phyloP scores from a whole-genome alignment of 2,797 vertebrate genomes.

The Crax fasciolata region DNA sequence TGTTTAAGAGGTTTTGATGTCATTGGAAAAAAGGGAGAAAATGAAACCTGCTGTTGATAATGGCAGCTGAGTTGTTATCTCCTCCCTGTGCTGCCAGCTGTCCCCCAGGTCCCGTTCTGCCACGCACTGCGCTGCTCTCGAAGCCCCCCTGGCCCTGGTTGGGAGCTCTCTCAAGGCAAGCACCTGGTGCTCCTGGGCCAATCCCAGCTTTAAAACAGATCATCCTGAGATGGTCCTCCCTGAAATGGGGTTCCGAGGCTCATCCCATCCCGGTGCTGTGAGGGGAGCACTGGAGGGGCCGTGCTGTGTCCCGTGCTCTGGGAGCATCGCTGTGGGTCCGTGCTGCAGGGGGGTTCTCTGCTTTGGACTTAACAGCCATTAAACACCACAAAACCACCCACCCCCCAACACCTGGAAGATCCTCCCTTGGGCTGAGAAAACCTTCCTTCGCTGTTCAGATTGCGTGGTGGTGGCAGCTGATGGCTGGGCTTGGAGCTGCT shows the following conservation, averaged over 20 bases:
- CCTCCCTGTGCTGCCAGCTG: too few relatives aligned
- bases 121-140: fast-evolving
- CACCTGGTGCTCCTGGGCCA: neutral
- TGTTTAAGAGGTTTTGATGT: neutral
- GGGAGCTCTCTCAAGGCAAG: neutral
- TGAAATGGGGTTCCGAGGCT: neutral
- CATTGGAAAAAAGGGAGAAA: too few relatives aligned
- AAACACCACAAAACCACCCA: neutral
- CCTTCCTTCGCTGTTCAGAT: neutral
- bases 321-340: neutral
- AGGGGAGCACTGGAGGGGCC: fast-evolving
- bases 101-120: neutral
- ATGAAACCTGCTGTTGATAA: neutral
- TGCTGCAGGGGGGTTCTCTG: too few relatives aligned
- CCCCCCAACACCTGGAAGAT: fast-evolving
- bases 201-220: neutral
- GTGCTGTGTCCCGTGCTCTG: fast-evolving
- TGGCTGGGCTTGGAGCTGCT: too few relatives aligned
- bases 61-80: fast-evolving
- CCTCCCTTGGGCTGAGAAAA: neutral
- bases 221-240: neutral
- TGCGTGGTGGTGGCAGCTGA: neutral
- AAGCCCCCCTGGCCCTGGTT: fast-evolving
- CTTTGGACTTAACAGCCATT: neutral
- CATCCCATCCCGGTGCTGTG: neutral